Evolutionary conservation across 1,140 invertebrate species (phyloP), one percentile per base, ranked within the genome.

Genomic region (Trinorchestia longiramus): DNA sequence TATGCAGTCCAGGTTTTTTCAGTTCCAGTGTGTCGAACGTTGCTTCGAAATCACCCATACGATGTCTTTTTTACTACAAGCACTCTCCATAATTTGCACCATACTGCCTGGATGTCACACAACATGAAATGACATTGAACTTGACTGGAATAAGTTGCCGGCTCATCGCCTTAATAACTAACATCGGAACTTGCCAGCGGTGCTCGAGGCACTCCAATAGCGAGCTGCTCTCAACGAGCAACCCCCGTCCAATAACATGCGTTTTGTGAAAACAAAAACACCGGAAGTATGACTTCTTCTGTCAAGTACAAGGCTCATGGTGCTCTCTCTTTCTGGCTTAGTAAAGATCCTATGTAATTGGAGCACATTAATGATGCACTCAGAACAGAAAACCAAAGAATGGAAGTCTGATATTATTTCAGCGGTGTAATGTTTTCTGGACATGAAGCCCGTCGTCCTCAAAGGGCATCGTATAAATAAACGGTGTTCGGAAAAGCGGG

Each of bases 131-230:
- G 88, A 90, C 88, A 42, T 90, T 42, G 88, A 90, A 90, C 88
- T 90, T 90, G 88, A 90, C 43, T 77, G 11, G 15, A 77, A 77
- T 77, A 77, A 42, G n/a, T 90, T 43, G 88, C 88, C 88, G 88
- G 88, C 88, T 90, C 88, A 41, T 90, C 15, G 88, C 43, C 88
- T 41, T 90, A 90, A 90, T 90, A 90, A 90, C 43, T 90, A 41
- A 15, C 88, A 90, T 90, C 43, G 88, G 11, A 90, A 42, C 43
- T 90, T 90, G 43, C 41, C 6, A 42, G 88, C 23, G 43, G 88
- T 15, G 88, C 88, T 90, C 88, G 23, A 43, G 88, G 43, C 41
- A 42, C 8, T 43, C 17, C 43, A 42, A 90, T 42, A 90, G 88
- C 43, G 88, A 90, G 28, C 43, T 41, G 23, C 43, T 43, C 43